Base-by-base conservation (phyloP, 2,888 invertebrate genomes). In the Cecidostiba fungosa region DNA sequence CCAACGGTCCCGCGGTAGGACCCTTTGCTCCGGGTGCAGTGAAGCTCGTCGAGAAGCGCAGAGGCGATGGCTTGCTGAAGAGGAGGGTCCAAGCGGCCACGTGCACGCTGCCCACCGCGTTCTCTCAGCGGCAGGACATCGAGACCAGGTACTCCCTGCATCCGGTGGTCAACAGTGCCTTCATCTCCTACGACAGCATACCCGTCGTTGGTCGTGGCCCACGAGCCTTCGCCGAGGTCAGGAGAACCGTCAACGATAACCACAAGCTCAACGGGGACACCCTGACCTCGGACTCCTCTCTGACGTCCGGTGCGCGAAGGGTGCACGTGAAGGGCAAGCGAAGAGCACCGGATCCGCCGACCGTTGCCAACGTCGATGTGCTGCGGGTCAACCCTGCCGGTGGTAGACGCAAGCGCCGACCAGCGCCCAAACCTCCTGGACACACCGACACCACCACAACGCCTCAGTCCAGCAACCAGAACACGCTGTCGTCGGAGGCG, bases 321-420 rank as follows among this genome's bases (percentile, higher is more conserved):
- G 94, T 95, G 36, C 96, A 97, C 94, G 97, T 97, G 0, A 96
- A 96, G 88, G 97, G 97, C 36, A 97, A 97, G 92, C 93, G 97
- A 77, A 95, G 95, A 90, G 97, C 97, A 0, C 97, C 97, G 0
- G 95, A 94, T 88, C 97, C 97, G 6, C 97, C 96, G 0, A 91
- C 90, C n/a, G 77, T 26, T 2, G n/a, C 29, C 14, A 47, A 14
- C 23, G 47, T 47, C 54, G 70, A 84, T 66, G 84, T 62, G 70
- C 43, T 66, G 29, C 26, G 66, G n/a, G n/a, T 59, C 54, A 19
- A 59, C 8, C 26, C 74, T 3, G 54, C 32, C 8, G 16, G 73
- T 59, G 88, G 85, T 23, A 90, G 91, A 85, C 90, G 93, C 85
- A 94, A 94, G 90, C 95, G 95, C 89, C 93, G 95, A 87, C 95